phyloP scores from a whole-genome alignment of 37 sponge, comb jelly and placozoan genomes.

The Agelas oroides region DNA sequence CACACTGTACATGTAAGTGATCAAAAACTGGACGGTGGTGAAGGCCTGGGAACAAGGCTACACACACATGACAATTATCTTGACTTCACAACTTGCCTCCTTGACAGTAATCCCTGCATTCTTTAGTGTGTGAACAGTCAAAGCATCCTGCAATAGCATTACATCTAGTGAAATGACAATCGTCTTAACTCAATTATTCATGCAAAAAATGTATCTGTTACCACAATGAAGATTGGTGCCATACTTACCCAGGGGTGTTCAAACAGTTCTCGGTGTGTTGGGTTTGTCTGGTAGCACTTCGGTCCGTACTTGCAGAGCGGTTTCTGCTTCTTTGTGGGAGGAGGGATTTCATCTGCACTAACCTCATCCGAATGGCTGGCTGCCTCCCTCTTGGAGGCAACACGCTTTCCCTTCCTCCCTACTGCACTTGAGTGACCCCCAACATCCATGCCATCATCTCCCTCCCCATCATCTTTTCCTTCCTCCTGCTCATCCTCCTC shows the following conservation, averaged over 20 bases:
- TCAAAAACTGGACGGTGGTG: no score
- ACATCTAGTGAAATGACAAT: background rate
- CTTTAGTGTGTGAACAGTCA: background rate
- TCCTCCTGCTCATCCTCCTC: background rate
- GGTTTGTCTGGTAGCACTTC: constrained; percentile 65
- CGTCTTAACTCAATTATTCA: no score
- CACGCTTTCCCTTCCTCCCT: background rate
- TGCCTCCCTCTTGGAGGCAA: background rate
- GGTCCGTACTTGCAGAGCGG: constrained; percentile 60
- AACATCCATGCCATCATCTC: constrained; percentile 49
- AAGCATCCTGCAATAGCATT: constrained; percentile 14
- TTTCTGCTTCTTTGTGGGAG: constrained; percentile 32
- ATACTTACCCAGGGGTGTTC: constrained; percentile 53
- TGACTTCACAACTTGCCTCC: background rate
- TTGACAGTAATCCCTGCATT: constrained; percentile 25
- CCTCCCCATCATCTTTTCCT: constrained; percentile 28
- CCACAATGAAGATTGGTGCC: no score
- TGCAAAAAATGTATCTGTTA: no score
- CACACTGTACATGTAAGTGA: no score
- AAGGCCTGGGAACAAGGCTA: no score
- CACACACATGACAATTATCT: no score
- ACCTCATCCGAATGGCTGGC: background rate
- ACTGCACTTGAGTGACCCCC: background rate
- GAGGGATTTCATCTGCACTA: constrained; percentile 4
- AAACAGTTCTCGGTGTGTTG: constrained; percentile 48